Percentiles rank a stretch among this genome's conserved stretches.
Evolutionary conservation across 2,797 vertebrate genomes (phyloP).

Genomic region (Fistularia tabacaria): DNA sequence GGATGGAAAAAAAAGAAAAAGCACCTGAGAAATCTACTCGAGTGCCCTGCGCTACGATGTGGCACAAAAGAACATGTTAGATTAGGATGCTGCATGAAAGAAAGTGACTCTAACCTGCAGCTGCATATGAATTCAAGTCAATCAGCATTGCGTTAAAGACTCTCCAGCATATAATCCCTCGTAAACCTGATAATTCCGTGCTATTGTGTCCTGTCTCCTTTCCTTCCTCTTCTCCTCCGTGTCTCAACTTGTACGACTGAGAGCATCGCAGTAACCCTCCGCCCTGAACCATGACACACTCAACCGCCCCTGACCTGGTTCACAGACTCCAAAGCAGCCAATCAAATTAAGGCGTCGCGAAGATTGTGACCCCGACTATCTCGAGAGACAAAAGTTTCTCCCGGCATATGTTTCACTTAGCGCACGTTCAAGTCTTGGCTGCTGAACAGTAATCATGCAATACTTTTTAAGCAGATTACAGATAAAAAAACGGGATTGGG

Average conservation of each 20-base stretch:
- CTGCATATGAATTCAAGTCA: conserved; percentile 35
- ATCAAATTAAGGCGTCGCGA: conserved; percentile 50
- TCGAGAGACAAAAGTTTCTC: conserved; percentile 44
- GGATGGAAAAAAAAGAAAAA: neutral
- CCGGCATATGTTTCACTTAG: conserved; percentile 3
- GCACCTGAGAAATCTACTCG: neutral
- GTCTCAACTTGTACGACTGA: conserved; percentile 25
- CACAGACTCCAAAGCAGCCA: conserved; percentile 56
- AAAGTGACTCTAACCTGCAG: conserved; percentile 35
- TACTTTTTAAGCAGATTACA: neutral
- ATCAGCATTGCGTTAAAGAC: conserved; percentile 21
- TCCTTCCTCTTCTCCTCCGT: conserved; percentile 21
- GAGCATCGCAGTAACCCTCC: conserved; percentile 47
- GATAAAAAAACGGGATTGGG: too few species aligned
- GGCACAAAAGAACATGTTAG: neutral
- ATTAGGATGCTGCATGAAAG: neutral
- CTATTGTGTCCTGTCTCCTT: conserved; percentile 7
- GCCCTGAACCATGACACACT: conserved; percentile 59
- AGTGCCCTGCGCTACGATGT: too few species aligned
- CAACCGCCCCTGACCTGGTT: conserved; percentile 63
- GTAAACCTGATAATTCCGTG: neutral
- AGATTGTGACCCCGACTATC: conserved; percentile 67
- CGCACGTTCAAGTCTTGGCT: conserved; percentile 18
- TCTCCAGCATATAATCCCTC: conserved; percentile 20
- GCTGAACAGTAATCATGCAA: conserved; percentile 36